Evolutionary conservation across 2,888 invertebrate species (phyloP).

Genomic region (Syrista parreyssii): DNA sequence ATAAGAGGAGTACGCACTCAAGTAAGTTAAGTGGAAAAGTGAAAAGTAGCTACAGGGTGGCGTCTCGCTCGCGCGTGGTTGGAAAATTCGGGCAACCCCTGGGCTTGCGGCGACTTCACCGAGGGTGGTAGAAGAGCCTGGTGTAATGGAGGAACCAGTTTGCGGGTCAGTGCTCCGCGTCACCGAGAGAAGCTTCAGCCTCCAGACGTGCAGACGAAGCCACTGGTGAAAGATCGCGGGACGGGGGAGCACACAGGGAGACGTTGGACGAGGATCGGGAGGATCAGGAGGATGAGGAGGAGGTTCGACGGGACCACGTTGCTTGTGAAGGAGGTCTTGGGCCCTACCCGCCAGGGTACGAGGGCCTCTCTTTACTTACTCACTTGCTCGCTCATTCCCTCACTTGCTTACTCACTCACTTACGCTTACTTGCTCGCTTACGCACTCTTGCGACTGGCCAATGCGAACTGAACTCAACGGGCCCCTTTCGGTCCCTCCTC

Average conservation of each 20-base stretch:
- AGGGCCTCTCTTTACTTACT: neutral
- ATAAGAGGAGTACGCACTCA: neutral
- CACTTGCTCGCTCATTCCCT: neutral
- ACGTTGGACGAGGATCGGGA: constrained; percentile 18
- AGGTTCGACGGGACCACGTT: neutral
- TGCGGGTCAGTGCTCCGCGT: constrained; percentile 60
- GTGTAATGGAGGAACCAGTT: constrained; percentile 61
- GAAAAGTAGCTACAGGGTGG: neutral
- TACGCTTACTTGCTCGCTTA: constrained; percentile 5
- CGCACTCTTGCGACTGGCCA: constrained; percentile 2
- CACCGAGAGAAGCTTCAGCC: constrained; percentile 46
- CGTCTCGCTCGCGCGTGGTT: neutral
- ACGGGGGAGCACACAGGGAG: constrained; percentile 16
- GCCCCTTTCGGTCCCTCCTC: constrained; percentile 13
- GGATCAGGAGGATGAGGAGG: neutral
- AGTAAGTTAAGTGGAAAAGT: neutral
- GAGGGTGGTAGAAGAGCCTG: constrained; percentile 41
- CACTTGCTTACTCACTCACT: neutral
- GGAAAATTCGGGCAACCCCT: constrained; percentile 6
- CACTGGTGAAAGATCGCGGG: constrained; percentile 42
- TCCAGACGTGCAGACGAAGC: constrained; percentile 40
- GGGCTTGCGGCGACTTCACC: constrained; percentile 1
- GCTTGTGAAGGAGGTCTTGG: constrained; percentile 11
- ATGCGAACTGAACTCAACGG: neutral
- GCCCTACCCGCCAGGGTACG: neutral